A percentile compares a stretch with the other conserved stretches of the same genome.
These are phyloP conservation scores for Ischnus inquisitorius DNA, from an alignment of 2,888 invertebrate genomes.

Conservation along the genomic window DNA sequence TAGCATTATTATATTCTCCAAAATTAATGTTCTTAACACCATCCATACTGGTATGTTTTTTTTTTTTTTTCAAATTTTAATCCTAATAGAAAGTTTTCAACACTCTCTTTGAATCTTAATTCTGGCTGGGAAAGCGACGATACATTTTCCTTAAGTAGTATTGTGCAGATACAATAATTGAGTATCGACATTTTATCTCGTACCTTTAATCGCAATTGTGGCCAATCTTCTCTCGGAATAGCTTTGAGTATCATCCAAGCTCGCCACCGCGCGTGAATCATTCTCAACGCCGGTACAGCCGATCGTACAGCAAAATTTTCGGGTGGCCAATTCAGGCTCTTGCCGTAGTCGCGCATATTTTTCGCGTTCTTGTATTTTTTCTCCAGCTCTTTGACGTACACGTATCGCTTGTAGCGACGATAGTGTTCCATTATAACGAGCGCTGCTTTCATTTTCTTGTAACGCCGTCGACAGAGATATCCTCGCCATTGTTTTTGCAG, in stretches of 20 bases:
- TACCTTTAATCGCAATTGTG: slow-evolving; percentile 92
- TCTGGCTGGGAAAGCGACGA: no score
- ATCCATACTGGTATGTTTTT: no score
- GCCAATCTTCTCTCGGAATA: slow-evolving; percentile 94
- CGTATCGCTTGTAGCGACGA: slow-evolving; percentile 91
- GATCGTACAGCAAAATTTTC: slow-evolving; percentile 90
- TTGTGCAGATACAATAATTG: no score
- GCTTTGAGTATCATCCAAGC: slow-evolving; percentile 94
- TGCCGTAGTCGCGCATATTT: slow-evolving; percentile 91
- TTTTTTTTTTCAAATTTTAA: no score
- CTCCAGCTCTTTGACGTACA: slow-evolving; percentile 90
- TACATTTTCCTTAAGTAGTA: no score
- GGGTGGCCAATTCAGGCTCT: slow-evolving; percentile 93
- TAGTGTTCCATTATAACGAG: slow-evolving; percentile 93
- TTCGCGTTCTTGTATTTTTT: slow-evolving; percentile 89
- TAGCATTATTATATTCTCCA: no score
- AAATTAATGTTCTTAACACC: no score
- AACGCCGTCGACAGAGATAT: slow-evolving; percentile 90
- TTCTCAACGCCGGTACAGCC: slow-evolving; percentile 88
- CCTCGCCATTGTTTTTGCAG: slow-evolving; percentile 99
- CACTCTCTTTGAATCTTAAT: background rate
- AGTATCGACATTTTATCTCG: background rate
- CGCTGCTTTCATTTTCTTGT: slow-evolving; percentile 95
- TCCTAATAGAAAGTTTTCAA: background rate
- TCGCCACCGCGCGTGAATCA: slow-evolving; percentile 93